Base-by-base conservation (phyloP, 2,888 invertebrate genomes). In the Zaprionus obscuricornis region DNA sequence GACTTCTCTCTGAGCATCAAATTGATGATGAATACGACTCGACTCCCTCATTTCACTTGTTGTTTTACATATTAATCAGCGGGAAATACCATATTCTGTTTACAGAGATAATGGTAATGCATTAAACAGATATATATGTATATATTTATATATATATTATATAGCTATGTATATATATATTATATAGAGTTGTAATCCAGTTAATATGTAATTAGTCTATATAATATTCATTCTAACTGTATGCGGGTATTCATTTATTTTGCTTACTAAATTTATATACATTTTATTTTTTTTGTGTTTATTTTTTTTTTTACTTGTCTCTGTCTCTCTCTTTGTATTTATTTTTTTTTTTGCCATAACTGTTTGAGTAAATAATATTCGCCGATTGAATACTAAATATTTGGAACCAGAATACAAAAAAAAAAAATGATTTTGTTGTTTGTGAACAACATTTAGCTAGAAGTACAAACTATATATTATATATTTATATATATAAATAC, bases 291-390 rank as follows among this genome's bases (percentile, higher is more conserved):
- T n/a, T n/a, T n/a, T n/a, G n/a, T n/a, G n/a, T n/a, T n/a, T n/a
- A n/a, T n/a, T n/a, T n/a, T n/a, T n/a, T n/a, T n/a, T n/a, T n/a
- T n/a, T n/a, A n/a, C n/a, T n/a, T n/a, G n/a, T n/a, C n/a, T n/a
- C n/a, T n/a, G n/a, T n/a, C n/a, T n/a, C n/a, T n/a, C n/a, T n/a
- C n/a, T n/a, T n/a, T n/a, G n/a, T n/a, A n/a, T n/a, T n/a, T n/a
- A n/a, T n/a, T 27, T 27, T 18, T 24, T 64, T 37, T 36, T 36
- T 33, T 10, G 18, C 26, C 24, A 20, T 42, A 63, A 57, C 27
- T 57, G 58, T 50, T 73, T 67, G 22, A 46, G 39, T 31, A 55
- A 60, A 55, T n/a, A n/a, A n/a, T 73, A 68, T 55, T 39, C 22
- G 50, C 11, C 14, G 11, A 33, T 45, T 16, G 13, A 56, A 20